These are phyloP conservation scores for Teleogryllus occipitalis DNA, from an alignment of 1,140 invertebrate genomes.

Conservation along the genomic window DNA sequence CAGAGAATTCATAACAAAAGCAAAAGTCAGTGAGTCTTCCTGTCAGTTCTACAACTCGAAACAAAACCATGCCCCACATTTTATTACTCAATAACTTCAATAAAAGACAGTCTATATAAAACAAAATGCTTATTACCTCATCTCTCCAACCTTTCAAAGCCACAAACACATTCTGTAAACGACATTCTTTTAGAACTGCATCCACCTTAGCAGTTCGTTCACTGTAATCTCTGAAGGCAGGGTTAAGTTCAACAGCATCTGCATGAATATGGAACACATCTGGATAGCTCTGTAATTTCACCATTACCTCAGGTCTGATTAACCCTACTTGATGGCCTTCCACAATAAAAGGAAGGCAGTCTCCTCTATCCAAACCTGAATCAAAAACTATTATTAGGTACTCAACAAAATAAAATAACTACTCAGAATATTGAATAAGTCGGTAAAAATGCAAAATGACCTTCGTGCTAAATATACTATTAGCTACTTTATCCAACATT, in stretches of 20 bases:
- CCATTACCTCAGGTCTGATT: slow-evolving; percentile 69
- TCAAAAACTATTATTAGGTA: neutral
- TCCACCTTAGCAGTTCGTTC: slow-evolving; percentile 72
- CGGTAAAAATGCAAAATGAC: neutral
- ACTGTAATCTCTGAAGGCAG: slow-evolving; percentile 71
- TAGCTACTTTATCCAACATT: neutral
- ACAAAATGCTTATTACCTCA: slow-evolving; percentile 49
- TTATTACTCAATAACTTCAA: too few species aligned
- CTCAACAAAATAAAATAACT: neutral
- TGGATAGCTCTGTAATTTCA: slow-evolving; percentile 68
- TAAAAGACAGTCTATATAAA: too few species aligned
- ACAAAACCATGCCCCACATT: too few species aligned
- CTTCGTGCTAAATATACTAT: neutral
- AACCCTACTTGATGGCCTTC: slow-evolving; percentile 81
- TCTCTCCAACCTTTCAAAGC: slow-evolving; percentile 82
- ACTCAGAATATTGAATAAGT: neutral
- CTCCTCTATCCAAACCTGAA: slow-evolving; percentile 57
- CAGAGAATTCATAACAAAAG: too few species aligned
- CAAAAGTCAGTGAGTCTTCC: too few species aligned
- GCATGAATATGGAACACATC: slow-evolving; percentile 69
- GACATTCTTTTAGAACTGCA: slow-evolving; percentile 63
- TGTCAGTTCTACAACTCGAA: too few species aligned
- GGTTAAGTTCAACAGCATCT: slow-evolving; percentile 70
- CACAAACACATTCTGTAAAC: slow-evolving; percentile 52
- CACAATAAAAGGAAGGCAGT: slow-evolving; percentile 77